Evolutionary conservation across 2,797 vertebrate genomes (phyloP).

Genomic region (Tangara arthus): DNA sequence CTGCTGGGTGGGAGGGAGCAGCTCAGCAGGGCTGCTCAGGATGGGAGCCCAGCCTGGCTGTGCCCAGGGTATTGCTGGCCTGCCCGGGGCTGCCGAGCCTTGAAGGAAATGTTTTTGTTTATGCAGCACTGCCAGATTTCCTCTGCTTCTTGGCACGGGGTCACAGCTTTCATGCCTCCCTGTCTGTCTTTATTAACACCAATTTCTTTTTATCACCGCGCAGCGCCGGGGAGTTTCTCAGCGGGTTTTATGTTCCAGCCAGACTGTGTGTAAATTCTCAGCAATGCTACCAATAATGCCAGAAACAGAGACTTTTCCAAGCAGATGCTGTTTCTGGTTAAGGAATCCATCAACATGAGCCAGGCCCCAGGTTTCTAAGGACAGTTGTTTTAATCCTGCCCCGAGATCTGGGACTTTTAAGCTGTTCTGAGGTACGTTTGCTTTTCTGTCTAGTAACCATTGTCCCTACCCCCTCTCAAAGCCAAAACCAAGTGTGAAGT

Average conservation of each 20-base stretch:
- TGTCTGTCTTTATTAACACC: slow-evolving; percentile 58
- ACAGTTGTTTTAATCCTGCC: slow-evolving; percentile 34
- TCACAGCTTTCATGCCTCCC: slow-evolving; percentile 53
- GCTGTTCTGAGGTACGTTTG: background rate
- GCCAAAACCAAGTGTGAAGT: background rate
- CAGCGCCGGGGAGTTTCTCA: slow-evolving; percentile 30
- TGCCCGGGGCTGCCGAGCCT: slow-evolving; percentile 20
- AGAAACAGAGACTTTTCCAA: slow-evolving; percentile 33
- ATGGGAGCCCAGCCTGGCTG: background rate
- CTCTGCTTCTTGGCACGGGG: slow-evolving; percentile 56
- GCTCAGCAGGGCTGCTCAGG: background rate
- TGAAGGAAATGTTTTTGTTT: slow-evolving; percentile 74
- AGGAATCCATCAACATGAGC: slow-evolving; percentile 46
- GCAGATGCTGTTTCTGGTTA: slow-evolving; percentile 63
- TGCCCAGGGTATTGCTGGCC: background rate
- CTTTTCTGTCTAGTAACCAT: background rate
- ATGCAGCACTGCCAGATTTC: slow-evolving; percentile 69
- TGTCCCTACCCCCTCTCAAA: background rate
- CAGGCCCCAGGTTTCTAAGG: slow-evolving; percentile 27
- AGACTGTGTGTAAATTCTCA: slow-evolving; percentile 56
- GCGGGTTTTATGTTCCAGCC: slow-evolving; percentile 64
- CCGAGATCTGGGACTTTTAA: background rate
- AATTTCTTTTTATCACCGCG: slow-evolving; percentile 50
- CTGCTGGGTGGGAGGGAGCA: background rate
- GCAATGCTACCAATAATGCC: slow-evolving; percentile 59